Conservation (phyloP, 2,797 vertebrate genomes). For the Anguilla obscura region DNA sequence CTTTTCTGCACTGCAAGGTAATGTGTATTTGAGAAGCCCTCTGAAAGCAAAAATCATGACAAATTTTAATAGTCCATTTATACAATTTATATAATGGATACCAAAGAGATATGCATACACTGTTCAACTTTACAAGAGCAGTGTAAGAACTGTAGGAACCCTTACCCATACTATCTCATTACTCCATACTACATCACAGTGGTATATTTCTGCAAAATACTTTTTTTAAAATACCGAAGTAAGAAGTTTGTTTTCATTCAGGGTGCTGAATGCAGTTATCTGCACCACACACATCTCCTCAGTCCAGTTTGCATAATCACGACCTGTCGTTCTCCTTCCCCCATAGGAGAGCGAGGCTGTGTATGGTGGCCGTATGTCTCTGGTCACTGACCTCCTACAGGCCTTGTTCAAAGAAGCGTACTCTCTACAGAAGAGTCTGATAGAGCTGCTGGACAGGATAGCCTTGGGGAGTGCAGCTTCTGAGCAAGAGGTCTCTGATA, state of each 20-base stretch:
- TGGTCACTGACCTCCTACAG: constrained; percentile 90
- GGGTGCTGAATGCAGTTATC: neutral
- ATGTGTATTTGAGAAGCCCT: neutral
- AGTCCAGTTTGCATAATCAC: neutral
- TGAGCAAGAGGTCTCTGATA: constrained; percentile 72
- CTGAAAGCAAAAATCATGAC: neutral
- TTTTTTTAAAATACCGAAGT: neutral
- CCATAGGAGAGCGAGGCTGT: constrained; percentile 86
- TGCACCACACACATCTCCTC: neutral
- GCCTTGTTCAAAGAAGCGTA: constrained; percentile 90
- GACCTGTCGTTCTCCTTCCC: constrained; percentile 25
- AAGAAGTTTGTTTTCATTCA: neutral
- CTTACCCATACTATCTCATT: neutral
- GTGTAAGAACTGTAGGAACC: no score
- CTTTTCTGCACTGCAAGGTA: constrained; percentile 91
- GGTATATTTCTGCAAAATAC: neutral
- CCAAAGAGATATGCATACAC: no score
- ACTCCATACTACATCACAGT: neutral
- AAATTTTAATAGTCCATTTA: neutral
- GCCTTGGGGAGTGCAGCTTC: constrained; percentile 67
- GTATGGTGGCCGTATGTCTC: constrained; percentile 84
- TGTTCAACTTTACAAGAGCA: no score
- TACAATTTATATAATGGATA: neutral
- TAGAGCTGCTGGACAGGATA: constrained; percentile 84
- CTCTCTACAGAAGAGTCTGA: constrained; percentile 86